A percentile compares a stretch with the other conserved stretches of the same genome.
These are phyloP conservation scores for Okamejei kenojei DNA, from an alignment of 2,797 vertebrate genomes.

Conservation along the genomic window DNA sequence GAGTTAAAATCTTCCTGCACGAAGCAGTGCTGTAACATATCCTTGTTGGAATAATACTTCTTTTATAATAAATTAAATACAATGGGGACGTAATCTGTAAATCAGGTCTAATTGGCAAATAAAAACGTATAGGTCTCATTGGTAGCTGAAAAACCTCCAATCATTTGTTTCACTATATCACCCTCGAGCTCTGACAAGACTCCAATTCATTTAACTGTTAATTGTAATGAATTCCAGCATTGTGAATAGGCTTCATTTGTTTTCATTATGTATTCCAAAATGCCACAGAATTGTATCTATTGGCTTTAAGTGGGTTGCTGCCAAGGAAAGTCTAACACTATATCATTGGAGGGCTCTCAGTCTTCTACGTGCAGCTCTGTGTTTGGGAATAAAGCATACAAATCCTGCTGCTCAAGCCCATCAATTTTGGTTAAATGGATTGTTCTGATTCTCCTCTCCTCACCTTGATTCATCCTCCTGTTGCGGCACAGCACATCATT, in stretches of 20 bases:
- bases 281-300: background rate
- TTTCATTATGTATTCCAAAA: background rate
- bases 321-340: background rate
- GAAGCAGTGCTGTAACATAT: background rate
- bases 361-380: background rate
- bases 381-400: background rate
- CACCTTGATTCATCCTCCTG: background rate
- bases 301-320: background rate
- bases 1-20: background rate
- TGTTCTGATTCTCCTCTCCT: background rate
- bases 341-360: background rate
- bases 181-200: background rate
- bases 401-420: background rate
- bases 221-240: background rate
- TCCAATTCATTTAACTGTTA: background rate
- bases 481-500: background rate
- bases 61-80: constrained; percentile 12
- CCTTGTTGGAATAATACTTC: background rate
- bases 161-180: background rate
- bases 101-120: constrained; percentile 26
- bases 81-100: background rate
- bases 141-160: background rate
- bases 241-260: constrained; percentile 13
- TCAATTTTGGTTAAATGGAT: background rate
- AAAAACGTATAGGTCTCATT: background rate